Evolutionary conservation across 2,888 invertebrate genomes (phyloP), one percentile per base, ranked within the genome.

Genomic region (Podabrus alpinus): DNA sequence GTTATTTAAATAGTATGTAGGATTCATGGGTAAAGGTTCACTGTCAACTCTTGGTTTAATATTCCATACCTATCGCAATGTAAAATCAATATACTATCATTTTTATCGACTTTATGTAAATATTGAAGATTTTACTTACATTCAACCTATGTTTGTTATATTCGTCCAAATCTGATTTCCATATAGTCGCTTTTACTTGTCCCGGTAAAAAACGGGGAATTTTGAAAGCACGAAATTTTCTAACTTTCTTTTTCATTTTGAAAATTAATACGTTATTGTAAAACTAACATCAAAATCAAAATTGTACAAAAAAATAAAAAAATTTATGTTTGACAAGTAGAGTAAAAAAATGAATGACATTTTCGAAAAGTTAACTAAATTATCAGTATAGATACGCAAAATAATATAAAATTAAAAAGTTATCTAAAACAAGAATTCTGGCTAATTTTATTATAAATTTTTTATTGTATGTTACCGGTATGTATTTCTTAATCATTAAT

Each of bases 1-100:
- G 2, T 88, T 86, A 81, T 91, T 90, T 62, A 92, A 86, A 80
- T 91, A 90, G 69, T 88, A 82, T 72, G 88, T 88, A 0, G 90
- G 88, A 76, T 89, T 88, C 78, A 92, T 86, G 79, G 85, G 88
- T 2, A 91, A 90, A 0, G 92, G 89, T 15, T 83, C 86, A 75
- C 89, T 88, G 80, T 92, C 91, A 15, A 90, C 88, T 70, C 76
- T 74, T 9, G 83, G 75, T 74, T 79, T 77, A 0, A 83, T 84
- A 62, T 77, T 78, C 72, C 84, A 85, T n/a, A 84, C 73, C 83
- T 84, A 66, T 71, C n/a, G 17, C 11, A 66, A 1, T 13, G 21
- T n/a, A 15, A 21, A 61, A 17, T 61, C 13, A 16, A 13, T 61
- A 16, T 15, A 4, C 60, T n/a, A 45, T 1, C 5, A 19, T 19